Evolutionary conservation across 2,888 invertebrate species (phyloP).

Genomic region (Drosophila subsilvestris): DNA sequence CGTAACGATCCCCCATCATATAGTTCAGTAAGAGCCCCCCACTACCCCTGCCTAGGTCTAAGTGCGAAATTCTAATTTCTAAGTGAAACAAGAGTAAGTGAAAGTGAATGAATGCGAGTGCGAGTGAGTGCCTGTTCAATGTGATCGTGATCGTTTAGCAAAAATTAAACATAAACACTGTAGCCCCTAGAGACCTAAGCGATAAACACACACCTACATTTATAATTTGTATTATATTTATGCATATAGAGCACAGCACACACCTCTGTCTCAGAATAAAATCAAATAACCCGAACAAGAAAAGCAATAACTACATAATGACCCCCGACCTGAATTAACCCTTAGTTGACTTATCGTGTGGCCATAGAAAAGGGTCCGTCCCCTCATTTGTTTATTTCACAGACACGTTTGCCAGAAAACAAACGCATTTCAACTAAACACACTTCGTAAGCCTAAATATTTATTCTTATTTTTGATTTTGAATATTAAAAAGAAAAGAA

Average conservation of each 20-base stretch:
- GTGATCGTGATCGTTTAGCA: conserved; percentile 79
- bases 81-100: conserved; percentile 58
- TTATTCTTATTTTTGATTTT: conserved; percentile 52
- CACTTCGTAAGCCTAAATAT: conserved; percentile 36
- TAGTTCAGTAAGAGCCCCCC: conserved; percentile 56
- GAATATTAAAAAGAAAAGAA: conserved; percentile 58
- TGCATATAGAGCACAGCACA: conserved; percentile 40
- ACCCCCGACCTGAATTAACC: conserved; percentile 53
- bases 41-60: conserved; percentile 49
- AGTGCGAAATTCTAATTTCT: conserved; percentile 54
- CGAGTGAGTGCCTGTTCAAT: conserved; percentile 51
- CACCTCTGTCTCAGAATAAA: conserved; percentile 22
- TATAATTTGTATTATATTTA: conserved; percentile 50
- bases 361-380: conserved; percentile 46
- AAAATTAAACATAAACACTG: conserved; percentile 76
- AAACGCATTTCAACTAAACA: conserved; percentile 39
- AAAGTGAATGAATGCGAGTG: conserved; percentile 34
- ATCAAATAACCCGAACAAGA: conserved; percentile 44
- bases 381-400: conserved; percentile 34
- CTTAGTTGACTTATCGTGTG: conserved; percentile 4
- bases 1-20: conserved; percentile 49
- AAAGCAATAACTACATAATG: conserved; percentile 55
- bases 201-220: conserved; percentile 42
- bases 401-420: conserved; percentile 33
- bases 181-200: conserved; percentile 64